phyloP scores from a whole-genome alignment of 2,888 invertebrate genomes.

The Sylvicola cinctus region DNA sequence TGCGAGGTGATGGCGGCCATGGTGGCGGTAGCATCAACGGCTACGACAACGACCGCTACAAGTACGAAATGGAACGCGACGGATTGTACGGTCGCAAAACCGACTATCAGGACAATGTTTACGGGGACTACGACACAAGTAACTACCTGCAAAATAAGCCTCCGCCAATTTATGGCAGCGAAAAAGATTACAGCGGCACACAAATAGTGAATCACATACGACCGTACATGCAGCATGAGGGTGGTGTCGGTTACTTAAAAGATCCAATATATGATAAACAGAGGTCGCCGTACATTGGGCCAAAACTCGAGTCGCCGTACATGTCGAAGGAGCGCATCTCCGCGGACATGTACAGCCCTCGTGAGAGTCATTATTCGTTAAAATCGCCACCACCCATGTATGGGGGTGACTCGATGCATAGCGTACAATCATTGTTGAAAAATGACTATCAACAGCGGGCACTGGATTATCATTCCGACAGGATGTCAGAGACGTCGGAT shows the following conservation, averaged over 20 bases:
- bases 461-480: constrained; percentile 28
- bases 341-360: constrained; percentile 20
- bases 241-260: constrained; percentile 18
- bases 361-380: constrained; percentile 21
- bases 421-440: constrained; percentile 23
- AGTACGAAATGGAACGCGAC: constrained; percentile 14
- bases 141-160: constrained; percentile 2
- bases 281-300: constrained; percentile 16
- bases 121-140: constrained; percentile 15
- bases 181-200: constrained; percentile 16
- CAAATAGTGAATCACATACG: constrained; percentile 24
- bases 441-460: constrained; percentile 20
- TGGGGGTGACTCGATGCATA: constrained; percentile 19
- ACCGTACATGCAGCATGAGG: constrained; percentile 20
- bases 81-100: constrained; percentile 18
- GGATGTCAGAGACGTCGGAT: constrained; percentile 48
- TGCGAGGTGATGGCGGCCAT: background rate
- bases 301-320: constrained; percentile 19
- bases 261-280: constrained; percentile 24
- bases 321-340: constrained; percentile 24
- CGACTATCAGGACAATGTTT: constrained; percentile 20
- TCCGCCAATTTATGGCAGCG: constrained; percentile 18
- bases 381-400: constrained; percentile 19
- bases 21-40: constrained; percentile 5
- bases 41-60: constrained; percentile 10